Evolutionary conservation across 2,113 vertebrate species (phyloP), one percentile per base, ranked within the genome.

Genomic region (Zingel zingel): DNA sequence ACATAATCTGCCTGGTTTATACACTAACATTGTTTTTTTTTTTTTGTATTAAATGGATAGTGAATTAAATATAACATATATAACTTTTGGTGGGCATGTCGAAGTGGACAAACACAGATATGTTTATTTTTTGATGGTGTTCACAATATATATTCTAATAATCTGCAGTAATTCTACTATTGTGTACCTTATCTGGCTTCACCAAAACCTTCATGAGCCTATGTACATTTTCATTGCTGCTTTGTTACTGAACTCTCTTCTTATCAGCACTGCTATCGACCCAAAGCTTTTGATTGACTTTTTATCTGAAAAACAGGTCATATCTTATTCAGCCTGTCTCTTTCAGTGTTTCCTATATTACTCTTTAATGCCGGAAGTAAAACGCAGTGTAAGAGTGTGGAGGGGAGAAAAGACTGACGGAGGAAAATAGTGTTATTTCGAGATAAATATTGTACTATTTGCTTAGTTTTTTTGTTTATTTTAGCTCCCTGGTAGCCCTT

Each of bases 221-320:
- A 88, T 90, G 86, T 91, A 91, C 47, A 77, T 88, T 3, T 88
- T 88, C 12, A 86, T 89, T 47, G 88, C 86, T 21, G 90, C 86
- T 19, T 50, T 91, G 67, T 19, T 86, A 5, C 0, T 77, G 0
- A 91, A 91, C 79, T 88, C 86, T 27, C 10, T 89, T 53, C 12
- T 91, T 11, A 67, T 27, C 54, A 88, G 90, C 79, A 86, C 83
- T 0, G 11, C 12, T 0, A 54, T 89, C 3, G 89, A 80, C 56
- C 89, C 89, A 45, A 85, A 89, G 19, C 45, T 85, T 4, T 16
- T 91, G 4, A 54, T 81, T 43, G 87, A 89, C 33, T 57, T 87
- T 56, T 19, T 91, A 39, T 89, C 87, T 6, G 74, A 88, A 1
- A 50, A 64, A 19, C 85, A 86, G 54, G 53, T 67, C 5, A 74